phyloP scores from a whole-genome alignment of 2,888 invertebrate species.

The Drosophila mettleri region DNA sequence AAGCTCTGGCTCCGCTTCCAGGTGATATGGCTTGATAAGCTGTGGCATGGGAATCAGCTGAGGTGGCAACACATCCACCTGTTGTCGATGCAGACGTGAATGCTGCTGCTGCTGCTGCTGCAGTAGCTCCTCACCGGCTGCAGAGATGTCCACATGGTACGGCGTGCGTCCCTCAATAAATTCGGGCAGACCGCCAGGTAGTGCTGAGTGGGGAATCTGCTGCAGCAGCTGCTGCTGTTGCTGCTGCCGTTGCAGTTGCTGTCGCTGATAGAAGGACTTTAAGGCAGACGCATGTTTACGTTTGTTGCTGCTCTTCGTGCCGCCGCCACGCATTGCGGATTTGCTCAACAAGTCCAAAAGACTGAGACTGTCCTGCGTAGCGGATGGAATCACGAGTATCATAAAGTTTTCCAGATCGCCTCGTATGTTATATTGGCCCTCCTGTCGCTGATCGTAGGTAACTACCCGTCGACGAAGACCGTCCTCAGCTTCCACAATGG shows the following conservation, averaged over 20 bases:
- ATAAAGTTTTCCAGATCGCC: constrained; percentile 91
- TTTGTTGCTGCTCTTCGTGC: constrained; percentile 53
- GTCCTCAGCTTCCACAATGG: constrained; percentile 41
- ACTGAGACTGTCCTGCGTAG: constrained; percentile 74
- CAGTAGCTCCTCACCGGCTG: constrained; percentile 72
- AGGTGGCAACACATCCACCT: constrained; percentile 84
- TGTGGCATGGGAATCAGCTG: constrained; percentile 82
- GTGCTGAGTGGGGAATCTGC: constrained; percentile 21
- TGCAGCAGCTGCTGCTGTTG: constrained; percentile 46
- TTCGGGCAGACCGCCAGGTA: constrained; percentile 71
- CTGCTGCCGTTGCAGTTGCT: constrained; percentile 36
- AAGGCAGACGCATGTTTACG: constrained; percentile 61
- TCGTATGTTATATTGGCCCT: constrained; percentile 90
- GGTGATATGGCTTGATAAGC: constrained; percentile 82
- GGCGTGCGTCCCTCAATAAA: constrained; percentile 90
- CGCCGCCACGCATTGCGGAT: constrained; percentile 68
- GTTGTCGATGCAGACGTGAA: constrained; percentile 78
- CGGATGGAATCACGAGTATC: constrained; percentile 88
- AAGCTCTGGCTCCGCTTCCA: constrained; percentile 82
- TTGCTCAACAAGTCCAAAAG: constrained; percentile 80
- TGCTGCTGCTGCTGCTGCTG: constrained; percentile 39
- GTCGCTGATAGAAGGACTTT: constrained; percentile 58
- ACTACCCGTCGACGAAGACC: constrained; percentile 70
- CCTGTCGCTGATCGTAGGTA: constrained; percentile 89
- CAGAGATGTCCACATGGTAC: constrained; percentile 88